These are phyloP conservation scores for Xylophagus ater DNA, from an alignment of 2,888 invertebrate species.

Conservation along the genomic window DNA sequence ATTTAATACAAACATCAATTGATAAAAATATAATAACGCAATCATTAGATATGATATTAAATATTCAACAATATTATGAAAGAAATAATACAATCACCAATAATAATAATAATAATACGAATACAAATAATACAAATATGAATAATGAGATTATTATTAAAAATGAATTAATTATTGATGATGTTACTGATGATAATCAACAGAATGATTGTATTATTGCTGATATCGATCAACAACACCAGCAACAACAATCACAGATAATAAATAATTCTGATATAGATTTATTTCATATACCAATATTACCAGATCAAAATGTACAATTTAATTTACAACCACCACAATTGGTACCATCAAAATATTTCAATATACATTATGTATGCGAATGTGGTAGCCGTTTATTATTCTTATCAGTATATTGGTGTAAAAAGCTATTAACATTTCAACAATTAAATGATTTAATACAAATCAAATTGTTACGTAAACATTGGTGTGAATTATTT, in stretches of 20 bases:
- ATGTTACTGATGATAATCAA: conserved; percentile 20
- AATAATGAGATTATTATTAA: conserved; percentile 27
- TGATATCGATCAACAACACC: conserved; percentile 15
- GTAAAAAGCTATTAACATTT: conserved; percentile 72
- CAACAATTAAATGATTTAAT: conserved; percentile 69
- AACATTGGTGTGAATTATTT: conserved; percentile 88
- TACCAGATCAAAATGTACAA: conserved; percentile 55
- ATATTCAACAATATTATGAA: too few species aligned
- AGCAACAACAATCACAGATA: conserved; percentile 26
- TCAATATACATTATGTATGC: conserved; percentile 89
- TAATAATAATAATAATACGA: too few species aligned
- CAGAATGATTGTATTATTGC: conserved; percentile 14
- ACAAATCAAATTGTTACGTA: conserved; percentile 72
- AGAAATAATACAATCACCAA: too few species aligned
- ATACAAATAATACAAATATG: too few species aligned
- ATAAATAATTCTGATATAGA: too few species aligned
- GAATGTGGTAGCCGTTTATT: conserved; percentile 88
- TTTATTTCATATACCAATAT: conserved; percentile 50
- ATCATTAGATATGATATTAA: too few species aligned
- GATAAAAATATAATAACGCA: too few species aligned
- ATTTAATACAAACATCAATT: too few species aligned
- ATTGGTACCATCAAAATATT: conserved; percentile 75
- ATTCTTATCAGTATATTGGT: conserved; percentile 85
- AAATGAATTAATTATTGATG: conserved; percentile 31
- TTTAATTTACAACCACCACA: conserved; percentile 68